Evolutionary conservation across 2,888 invertebrate genomes (phyloP).

Genomic region (Nemapogon koenigi): DNA sequence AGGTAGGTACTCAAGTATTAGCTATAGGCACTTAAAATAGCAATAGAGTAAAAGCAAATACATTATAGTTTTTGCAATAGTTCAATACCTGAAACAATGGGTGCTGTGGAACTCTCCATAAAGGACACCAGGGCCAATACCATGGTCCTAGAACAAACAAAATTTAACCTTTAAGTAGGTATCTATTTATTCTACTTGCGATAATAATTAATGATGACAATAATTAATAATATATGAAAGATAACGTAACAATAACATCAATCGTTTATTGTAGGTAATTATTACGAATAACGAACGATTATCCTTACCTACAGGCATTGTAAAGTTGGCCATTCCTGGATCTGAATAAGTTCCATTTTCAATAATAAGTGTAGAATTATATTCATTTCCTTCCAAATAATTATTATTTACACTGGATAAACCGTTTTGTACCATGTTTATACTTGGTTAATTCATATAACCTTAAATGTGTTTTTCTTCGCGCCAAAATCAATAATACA

Average conservation of each 20-base stretch:
- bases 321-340: conserved; percentile 48
- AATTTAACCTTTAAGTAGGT: neutral
- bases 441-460: conserved; percentile 11
- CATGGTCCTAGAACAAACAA: conserved; percentile 50
- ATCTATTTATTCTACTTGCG: neutral
- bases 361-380: conserved; percentile 58
- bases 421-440: conserved; percentile 33
- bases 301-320: conserved; percentile 45
- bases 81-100: conserved; percentile 62
- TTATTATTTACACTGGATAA: conserved; percentile 34
- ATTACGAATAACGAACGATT: neutral
- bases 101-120: conserved; percentile 80
- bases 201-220: neutral
- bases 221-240: neutral
- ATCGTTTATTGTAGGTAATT: neutral
- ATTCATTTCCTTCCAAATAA: conserved; percentile 48
- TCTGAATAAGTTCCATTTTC: conserved; percentile 53
- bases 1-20: too few species aligned
- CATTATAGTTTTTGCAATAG: too few species aligned
- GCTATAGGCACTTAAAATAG: too few species aligned
- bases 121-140: conserved; percentile 74
- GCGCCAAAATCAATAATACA: conserved; percentile 37
- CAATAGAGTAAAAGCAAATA: too few species aligned
- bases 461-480: conserved; percentile 18
- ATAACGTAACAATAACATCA: too few species aligned